phyloP scores from a whole-genome alignment of 2,797 vertebrate genomes.

The Alectoris magna region DNA sequence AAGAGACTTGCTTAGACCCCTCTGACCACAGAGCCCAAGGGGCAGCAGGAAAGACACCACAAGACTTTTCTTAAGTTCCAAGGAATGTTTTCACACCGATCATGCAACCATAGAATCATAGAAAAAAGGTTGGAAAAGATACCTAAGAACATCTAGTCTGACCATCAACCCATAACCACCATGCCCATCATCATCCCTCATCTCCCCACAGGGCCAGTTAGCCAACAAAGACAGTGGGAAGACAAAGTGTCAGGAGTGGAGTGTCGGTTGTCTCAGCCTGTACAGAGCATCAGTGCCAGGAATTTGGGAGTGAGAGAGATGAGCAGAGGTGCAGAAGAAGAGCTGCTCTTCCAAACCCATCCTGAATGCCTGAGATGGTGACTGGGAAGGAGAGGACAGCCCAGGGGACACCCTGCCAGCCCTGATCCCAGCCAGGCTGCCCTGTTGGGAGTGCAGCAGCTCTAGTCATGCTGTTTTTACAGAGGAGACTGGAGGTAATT shows the following conservation, averaged over 20 bases:
- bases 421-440: neutral
- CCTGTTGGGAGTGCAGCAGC: accelerated
- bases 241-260: accelerated
- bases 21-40: neutral
- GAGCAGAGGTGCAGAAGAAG: neutral
- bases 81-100: neutral
- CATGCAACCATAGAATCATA: too few relatives aligned
- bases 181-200: neutral
- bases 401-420: accelerated
- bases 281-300: accelerated
- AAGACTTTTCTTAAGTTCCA: neutral
- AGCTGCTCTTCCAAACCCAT: neutral
- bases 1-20: neutral
- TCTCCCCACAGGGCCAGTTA: accelerated
- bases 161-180: too few relatives aligned
- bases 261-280: neutral
- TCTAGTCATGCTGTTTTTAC: neutral
- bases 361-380: neutral
- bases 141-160: too few relatives aligned
- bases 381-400: neutral
- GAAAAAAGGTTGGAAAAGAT: too few relatives aligned
- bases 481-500: conserved; percentile 3
- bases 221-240: neutral
- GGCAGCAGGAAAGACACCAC: neutral
- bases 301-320: accelerated